A percentile compares a stretch with the other conserved stretches of the same genome.
Evolutionary conservation across 2,797 vertebrate genomes (phyloP).

Genomic region (Oophaga sylvatica): DNA sequence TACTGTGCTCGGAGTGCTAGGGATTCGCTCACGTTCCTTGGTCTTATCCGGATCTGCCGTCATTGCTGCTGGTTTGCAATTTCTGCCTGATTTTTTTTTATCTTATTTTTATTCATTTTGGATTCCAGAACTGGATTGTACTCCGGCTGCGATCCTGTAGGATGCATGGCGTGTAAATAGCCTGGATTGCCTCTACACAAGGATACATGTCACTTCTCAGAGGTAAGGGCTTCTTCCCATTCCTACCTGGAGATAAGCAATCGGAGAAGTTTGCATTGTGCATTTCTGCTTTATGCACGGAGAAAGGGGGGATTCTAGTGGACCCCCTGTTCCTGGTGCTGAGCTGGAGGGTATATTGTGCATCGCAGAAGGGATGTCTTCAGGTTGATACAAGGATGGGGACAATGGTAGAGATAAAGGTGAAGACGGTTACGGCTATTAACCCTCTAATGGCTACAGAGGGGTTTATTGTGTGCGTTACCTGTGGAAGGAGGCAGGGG

Average conservation of each 20-base stretch:
- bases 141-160: background rate
- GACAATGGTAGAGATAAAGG: background rate
- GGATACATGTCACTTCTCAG: slow-evolving; percentile 35
- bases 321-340: background rate
- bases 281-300: background rate
- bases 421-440: background rate
- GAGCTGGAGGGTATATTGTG: background rate
- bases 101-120: background rate
- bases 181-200: background rate
- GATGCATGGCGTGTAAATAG: slow-evolving; percentile 20
- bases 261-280: slow-evolving; percentile 19
- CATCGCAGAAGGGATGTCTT: background rate
- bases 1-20: background rate
- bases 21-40: slow-evolving; percentile 4
- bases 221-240: slow-evolving; percentile 41
- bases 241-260: background rate
- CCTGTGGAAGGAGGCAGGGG: background rate
- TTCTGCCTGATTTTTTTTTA: background rate
- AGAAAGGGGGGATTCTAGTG: background rate
- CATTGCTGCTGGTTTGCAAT: slow-evolving; percentile 12
- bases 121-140: slow-evolving; percentile 31
- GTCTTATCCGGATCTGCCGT: background rate
- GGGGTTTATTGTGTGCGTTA: slow-evolving; percentile 2
- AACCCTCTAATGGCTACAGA: background rate
- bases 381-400: no score